Percentiles rank a stretch among this genome's conserved stretches.
Evolutionary conservation across 1,140 invertebrate species (phyloP).

Genomic region (Drosophila tropicalis): DNA sequence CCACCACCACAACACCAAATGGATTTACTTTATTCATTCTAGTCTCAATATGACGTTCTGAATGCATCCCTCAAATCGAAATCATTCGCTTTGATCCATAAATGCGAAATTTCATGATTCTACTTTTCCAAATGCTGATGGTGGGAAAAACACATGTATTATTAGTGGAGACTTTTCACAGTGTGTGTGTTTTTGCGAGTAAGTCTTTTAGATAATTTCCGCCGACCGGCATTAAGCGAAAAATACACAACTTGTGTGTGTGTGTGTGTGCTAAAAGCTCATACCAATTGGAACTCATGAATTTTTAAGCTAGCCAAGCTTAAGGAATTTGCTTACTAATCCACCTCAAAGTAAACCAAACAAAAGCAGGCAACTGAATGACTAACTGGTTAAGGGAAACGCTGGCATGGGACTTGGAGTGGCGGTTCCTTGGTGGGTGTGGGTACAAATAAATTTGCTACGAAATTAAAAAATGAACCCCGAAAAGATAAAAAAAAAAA

Average conservation of each 20-base stretch:
- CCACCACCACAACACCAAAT: no score
- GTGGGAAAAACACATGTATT: not conserved
- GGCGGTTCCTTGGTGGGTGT: not conserved
- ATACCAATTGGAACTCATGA: conserved; percentile 44
- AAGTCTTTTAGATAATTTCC: not conserved
- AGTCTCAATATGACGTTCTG: no score
- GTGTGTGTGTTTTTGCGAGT: not conserved
- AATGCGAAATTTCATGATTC: no score
- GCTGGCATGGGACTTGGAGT: not conserved
- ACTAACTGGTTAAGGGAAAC: conserved; percentile 1
- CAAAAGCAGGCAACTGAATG: conserved; percentile 35
- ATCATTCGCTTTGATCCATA: no score
- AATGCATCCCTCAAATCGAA: no score
- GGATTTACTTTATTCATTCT: no score
- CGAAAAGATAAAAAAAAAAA: not conserved
- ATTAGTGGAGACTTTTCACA: not conserved
- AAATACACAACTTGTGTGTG: conserved; percentile 2
- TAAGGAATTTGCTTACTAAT: conserved; percentile 53
- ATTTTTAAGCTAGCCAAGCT: conserved; percentile 37
- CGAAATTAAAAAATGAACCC: conserved; percentile 7
- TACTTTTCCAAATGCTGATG: not conserved
- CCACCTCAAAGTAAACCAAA: conserved; percentile 34
- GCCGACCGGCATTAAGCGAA: not conserved
- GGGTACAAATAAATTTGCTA: conserved; percentile 32
- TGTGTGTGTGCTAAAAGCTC: conserved; percentile 43